Base-by-base conservation (phyloP, 2,888 invertebrate genomes). In the Periphyllus acericola region DNA sequence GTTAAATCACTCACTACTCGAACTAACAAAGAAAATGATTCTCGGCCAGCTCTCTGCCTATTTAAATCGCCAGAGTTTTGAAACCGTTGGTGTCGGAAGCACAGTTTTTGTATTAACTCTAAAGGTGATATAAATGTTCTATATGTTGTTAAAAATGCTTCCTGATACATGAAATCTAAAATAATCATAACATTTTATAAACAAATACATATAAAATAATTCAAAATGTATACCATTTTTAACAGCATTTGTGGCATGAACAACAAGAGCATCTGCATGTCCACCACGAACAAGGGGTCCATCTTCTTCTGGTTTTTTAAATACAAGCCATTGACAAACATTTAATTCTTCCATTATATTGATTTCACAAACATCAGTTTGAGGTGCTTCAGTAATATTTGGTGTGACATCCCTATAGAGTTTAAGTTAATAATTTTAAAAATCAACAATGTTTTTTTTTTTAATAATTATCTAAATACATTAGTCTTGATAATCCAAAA, bases 81-180 rank as follows among this genome's bases (percentile, higher is more conserved):
- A 91, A 96, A 96, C 90, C 95, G 93, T 91, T 95, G 95, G 93
- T 94, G 96, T 90, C 95, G 94, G 91, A 95, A 94, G 91, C 97
- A 95, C 88, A 99, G 93, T 91, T 98, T 97, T 91, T 95, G 94
- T 90, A 98, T 95, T 90, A 99, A 93, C 90, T 96, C 96, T 91
- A 95, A 92, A 40, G 99, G 97, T 89, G 96, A 93, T 91, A 99
- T 95, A 93, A 99, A 98, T 89, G 98, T 99, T 90, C 99, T 94
- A 93, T 99, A 99, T 89, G 99, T 99, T 86, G 98, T 97, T 90
- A 99, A 94, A 93, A 99, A 99, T 90, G 99, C 99, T 93, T 99
- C 99, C 93, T 98, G 97, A 93, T 97, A 98, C 92, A 96, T 94
- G 92, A 97, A 96, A 92, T 96, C 97, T 96, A 93, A 36, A 92